phyloP scores from a whole-genome alignment of 2,113 vertebrate species.

The Ictalurus punctatus region DNA sequence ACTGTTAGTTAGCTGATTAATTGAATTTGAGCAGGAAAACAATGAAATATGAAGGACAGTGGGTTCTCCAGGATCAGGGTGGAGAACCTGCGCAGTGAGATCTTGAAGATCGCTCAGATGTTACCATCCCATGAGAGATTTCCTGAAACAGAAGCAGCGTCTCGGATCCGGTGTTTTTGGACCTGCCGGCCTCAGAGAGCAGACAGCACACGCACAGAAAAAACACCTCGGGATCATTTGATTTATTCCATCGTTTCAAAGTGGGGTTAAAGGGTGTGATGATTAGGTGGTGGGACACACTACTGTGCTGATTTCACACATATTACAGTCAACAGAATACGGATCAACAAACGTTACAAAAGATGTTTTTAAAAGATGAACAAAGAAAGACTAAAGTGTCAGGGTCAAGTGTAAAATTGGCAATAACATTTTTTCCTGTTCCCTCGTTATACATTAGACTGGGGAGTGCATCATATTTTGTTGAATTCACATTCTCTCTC shows the following conservation, averaged over 20 bases:
- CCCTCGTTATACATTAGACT: slow-evolving; percentile 42
- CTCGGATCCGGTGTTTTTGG: background rate
- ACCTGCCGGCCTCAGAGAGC: slow-evolving; percentile 27
- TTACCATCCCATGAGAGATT: background rate
- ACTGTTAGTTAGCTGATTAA: background rate
- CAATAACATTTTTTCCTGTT: slow-evolving; percentile 45
- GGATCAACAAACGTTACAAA: slow-evolving; percentile 50
- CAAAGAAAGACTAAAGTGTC: slow-evolving; percentile 46
- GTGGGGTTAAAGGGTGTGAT: slow-evolving; percentile 62
- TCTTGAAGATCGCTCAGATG: background rate
- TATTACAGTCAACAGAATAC: slow-evolving; percentile 59
- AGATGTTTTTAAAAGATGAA: slow-evolving; percentile 43
- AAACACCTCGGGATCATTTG: slow-evolving; percentile 63
- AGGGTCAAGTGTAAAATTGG: slow-evolving; percentile 52
- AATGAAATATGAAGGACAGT: background rate
- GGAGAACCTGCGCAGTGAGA: background rate
- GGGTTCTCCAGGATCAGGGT: background rate
- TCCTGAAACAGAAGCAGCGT: background rate
- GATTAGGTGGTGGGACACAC: slow-evolving; percentile 33
- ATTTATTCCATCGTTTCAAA: slow-evolving; percentile 75
- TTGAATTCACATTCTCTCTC: slow-evolving; percentile 68
- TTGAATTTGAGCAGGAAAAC: background rate
- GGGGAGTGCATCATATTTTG: slow-evolving; percentile 29
- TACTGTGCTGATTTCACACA: slow-evolving; percentile 60
- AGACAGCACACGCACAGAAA: slow-evolving; percentile 51